Evolutionary conservation across 2,797 vertebrate genomes (phyloP), one percentile per base, ranked within the genome.

Genomic region (Lithobates pipiens): DNA sequence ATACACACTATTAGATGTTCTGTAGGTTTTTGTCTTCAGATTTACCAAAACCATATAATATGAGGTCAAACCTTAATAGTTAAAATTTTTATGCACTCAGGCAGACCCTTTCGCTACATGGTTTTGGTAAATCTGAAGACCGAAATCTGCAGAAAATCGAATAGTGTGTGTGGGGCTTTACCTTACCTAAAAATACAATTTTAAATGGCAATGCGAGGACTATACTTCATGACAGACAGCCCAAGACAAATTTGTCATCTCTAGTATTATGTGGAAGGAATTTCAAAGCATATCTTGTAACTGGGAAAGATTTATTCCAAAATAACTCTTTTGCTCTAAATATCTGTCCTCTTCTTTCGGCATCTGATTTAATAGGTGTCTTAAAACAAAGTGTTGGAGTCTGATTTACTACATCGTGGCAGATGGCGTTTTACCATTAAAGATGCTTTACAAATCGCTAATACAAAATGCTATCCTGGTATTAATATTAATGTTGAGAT

Each of bases 321-420:
- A 90, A 89, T 92, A 90, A 92, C 91, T 93, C 92, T 93, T 89
- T 91, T 91, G 83, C 80, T 88, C 73, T 91, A 91, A 92, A 91
- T 95, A 91, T 94, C 65, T 76, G 72, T 82, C 67, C 86, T 89
- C 89, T 85, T 86, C 88, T 91, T 88, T 89, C 89, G 88, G 90
- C 84, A 86, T 91, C 91, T 93, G 88, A 93, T 92, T 93, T 89
- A 84, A 81, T 89, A 79, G 74, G 82, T 90, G 82, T 79, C 88
- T 90, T 91, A 88, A 91, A 89, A 78, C 91, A 90, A 90, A 91
- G 89, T 85, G 86, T 85, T 89, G 69, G 69, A 68, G 46, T 81
- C 39, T 91, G 83, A 91, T 93, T 92, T 93, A 88, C 83, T 89
- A 82, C 85, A 88, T 46, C 61, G 88, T 91, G 86, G 68, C 89